A percentile compares a stretch with the other conserved stretches of the same genome.
Evolutionary conservation across 2,797 vertebrate genomes (phyloP).

Genomic region (Pelodytes ibericus): DNA sequence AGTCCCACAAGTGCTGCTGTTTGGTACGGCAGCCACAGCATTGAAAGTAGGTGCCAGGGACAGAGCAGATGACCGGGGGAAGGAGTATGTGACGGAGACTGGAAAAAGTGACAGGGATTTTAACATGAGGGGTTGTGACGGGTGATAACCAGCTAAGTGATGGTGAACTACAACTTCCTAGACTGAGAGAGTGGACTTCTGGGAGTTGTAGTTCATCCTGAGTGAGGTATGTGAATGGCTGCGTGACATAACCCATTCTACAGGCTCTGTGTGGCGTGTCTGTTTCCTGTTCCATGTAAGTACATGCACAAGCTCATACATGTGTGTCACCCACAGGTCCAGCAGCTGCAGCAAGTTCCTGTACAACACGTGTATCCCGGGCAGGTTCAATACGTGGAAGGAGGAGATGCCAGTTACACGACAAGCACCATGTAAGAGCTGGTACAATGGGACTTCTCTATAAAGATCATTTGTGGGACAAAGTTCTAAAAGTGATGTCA

Average conservation of each 20-base stretch:
- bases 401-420: slow-evolving; percentile 83
- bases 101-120: not conserved
- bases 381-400: slow-evolving; percentile 90
- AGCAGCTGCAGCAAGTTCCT: slow-evolving; percentile 88
- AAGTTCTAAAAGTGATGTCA: too few species aligned
- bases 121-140: too few species aligned
- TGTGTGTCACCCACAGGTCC: slow-evolving; percentile 64
- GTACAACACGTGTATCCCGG: slow-evolving; percentile 85
- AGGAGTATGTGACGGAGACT: not conserved
- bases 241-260: not conserved
- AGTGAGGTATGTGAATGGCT: not conserved
- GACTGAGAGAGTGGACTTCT: not conserved
- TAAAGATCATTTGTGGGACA: too few species aligned
- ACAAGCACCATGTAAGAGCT: slow-evolving; percentile 88
- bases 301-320: not conserved
- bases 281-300: not conserved
- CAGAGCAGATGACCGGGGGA: not conserved
- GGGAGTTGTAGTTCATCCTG: not conserved
- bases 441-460: too few species aligned
- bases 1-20: slow-evolving; percentile 69
- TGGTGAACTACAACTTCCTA: not conserved
- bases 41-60: slow-evolving; percentile 69
- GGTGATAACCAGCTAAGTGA: not conserved
- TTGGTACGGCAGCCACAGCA: slow-evolving; percentile 64
- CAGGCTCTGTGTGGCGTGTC: not conserved